These are phyloP conservation scores for Drosophila nikananu DNA, from an alignment of 1,140 invertebrate species.

Conservation along the genomic window DNA sequence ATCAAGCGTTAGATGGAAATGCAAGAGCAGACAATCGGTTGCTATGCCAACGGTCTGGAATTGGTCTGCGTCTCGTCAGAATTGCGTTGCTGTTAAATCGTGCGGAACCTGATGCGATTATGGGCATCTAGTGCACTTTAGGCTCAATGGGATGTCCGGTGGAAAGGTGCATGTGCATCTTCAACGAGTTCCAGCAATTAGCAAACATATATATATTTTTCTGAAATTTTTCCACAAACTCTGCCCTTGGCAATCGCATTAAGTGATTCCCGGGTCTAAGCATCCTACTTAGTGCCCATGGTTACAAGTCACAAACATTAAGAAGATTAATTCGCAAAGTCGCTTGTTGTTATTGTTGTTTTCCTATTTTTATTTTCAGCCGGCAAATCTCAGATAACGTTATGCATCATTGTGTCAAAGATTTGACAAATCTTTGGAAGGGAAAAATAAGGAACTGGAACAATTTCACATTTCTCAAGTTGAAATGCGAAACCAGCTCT, in stretches of 20 bases:
- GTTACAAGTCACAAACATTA: slow-evolving; percentile 64
- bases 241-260: slow-evolving; percentile 67
- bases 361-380: slow-evolving; percentile 11
- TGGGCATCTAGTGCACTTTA: slow-evolving; percentile 40
- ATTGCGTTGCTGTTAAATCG: slow-evolving; percentile 81
- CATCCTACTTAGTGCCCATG: slow-evolving; percentile 60
- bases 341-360: slow-evolving; percentile 58
- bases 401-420: slow-evolving; percentile 81
- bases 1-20: slow-evolving; percentile 16
- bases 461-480: slow-evolving; percentile 69
- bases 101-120: slow-evolving; percentile 82
- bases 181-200: slow-evolving; percentile 56
- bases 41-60: slow-evolving; percentile 49
- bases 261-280: slow-evolving; percentile 71
- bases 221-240: neutral
- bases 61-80: slow-evolving; percentile 26
- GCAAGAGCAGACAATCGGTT: slow-evolving; percentile 49
- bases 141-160: neutral
- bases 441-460: slow-evolving; percentile 58
- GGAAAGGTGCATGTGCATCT: slow-evolving; percentile 26
- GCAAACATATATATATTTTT: slow-evolving; percentile 26
- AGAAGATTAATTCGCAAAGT: slow-evolving; percentile 82
- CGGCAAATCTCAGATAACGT: slow-evolving; percentile 77
- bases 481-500: slow-evolving; percentile 69
- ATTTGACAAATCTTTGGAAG: slow-evolving; percentile 74